Base-by-base conservation (phyloP, 2,113 vertebrate genomes). In the Actinemys pallida region DNA sequence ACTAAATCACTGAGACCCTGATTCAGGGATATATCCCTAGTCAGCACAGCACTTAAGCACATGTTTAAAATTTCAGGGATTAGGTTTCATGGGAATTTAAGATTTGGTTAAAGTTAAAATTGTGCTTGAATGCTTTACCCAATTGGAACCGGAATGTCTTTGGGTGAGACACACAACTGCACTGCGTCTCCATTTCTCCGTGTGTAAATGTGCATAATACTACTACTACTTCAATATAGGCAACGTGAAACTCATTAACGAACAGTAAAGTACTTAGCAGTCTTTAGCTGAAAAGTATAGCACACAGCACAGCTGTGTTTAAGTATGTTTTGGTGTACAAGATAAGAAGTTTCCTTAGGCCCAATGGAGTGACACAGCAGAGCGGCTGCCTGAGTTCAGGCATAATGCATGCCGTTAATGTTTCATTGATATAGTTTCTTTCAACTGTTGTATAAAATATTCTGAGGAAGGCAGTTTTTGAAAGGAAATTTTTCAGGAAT, bases 1-100 rank as follows among this genome's bases (percentile, higher is more conserved):
- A 2, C 79, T 52, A 27, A 76, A n/a, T 5, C 78, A 45, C 2
- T 14, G 20, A 19, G n/a, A 54, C n/a, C n/a, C 24, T 83, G 19
- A 29, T 0, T 0, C 54, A 75, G 19, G 4, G 22, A 3, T 6
- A 14, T 92, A 29, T 11, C 19, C 19, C 69, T 57, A 17, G 47
- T n/a, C 0, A 62, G 25, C 1, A 1, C 39, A 95, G 82, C 1
- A 6, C 31, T 87, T 24, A 76, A 72, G 22, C 3, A 87, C 79
- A 78, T 53, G 78, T 42, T 86, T 35, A 0, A 27, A 0, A 27
- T 5, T 45, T 20, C 42, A 80, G 16, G 14, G 22, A 17, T 0
- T 1, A 8, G 56, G 49, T 42, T 81, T 22, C 2, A 3, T 10
- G 4, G 39, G 19, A 75, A 42, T 75, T 25, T 12, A 42, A 75